Base-by-base conservation (phyloP, 2,797 vertebrate species). In the Tapirus indicus region DNA sequence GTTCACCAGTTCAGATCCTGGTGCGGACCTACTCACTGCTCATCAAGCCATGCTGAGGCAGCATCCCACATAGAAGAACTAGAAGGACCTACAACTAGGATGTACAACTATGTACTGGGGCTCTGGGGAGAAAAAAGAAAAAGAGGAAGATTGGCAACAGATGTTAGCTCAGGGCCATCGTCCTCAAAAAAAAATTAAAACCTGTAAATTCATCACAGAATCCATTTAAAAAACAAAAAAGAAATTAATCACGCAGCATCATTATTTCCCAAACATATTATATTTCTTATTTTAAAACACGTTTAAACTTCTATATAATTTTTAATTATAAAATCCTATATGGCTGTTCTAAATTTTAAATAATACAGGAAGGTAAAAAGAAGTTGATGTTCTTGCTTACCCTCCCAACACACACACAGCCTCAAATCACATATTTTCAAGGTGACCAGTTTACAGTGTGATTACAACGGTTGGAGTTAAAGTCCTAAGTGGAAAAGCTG, bases 221-320 rank as follows among this genome's bases (percentile, higher is more conserved):
- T 38, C 38, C 38, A 38, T 38, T 38, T 38, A 38, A 38, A 38
- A 38, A 38, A 38, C 38, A 38, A 38, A 38, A 38, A 38, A 52
- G 49, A 52, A 52, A 52, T 4, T 14, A 82, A 68, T 38, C 49
- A 27, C 68, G 16, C 11, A 68, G 1, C 41, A 85, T 74, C 20
- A 66, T 38, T 72, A 56, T 78, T 78, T 35, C 62, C 66, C 60
- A 92, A 52, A 7, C 9, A 77, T 75, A 90, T 78, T 78, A 23
- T 35, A 78, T 54, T 78, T 54, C 52, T 75, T 66, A 35, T 78
- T 94, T 94, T 88, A 17, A 85, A 94, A 85, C n/a, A 69, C 38
- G n/a, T 72, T 78, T 41, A 52, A 47, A 4, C 17, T 54, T 84
- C 47, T 49, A 23, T 14, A 72, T 91, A 71, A 66, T 91, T 88